A percentile compares a stretch with the other conserved stretches of the same genome.
Conservation (phyloP, 2,888 invertebrate genomes). For the Lucinisca nassula region DNA sequence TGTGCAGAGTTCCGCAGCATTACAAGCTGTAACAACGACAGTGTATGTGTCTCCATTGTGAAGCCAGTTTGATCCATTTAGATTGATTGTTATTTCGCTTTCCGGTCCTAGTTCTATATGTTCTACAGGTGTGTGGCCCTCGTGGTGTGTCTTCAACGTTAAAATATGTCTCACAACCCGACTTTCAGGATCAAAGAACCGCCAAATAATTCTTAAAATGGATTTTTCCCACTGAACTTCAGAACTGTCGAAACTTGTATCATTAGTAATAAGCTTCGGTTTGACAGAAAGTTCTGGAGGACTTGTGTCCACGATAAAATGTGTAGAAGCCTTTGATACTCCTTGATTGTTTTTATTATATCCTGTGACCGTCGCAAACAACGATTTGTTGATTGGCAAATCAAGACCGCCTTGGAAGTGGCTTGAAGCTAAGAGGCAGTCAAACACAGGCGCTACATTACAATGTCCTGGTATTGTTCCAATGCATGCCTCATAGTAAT, state of each 20-base stretch:
- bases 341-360: constrained; percentile 21
- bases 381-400: constrained; percentile 31
- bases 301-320: constrained; percentile 21
- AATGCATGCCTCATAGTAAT: constrained; percentile 66
- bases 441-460: constrained; percentile 46
- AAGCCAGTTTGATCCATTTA: constrained; percentile 47
- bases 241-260: background rate
- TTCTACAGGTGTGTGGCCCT: constrained; percentile 57
- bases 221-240: constrained; percentile 60
- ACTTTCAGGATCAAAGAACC: constrained; percentile 60
- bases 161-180: constrained; percentile 54
- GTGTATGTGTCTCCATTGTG: constrained; percentile 61
- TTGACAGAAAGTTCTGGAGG: constrained; percentile 8
- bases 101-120: constrained; percentile 47
- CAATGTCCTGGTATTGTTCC: constrained; percentile 50
- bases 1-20: constrained; percentile 66
- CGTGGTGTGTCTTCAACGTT: constrained; percentile 45
- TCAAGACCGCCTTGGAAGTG: constrained; percentile 44
- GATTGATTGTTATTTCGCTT: constrained; percentile 37
- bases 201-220: constrained; percentile 39
- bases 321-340: constrained; percentile 28
- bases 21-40: constrained; percentile 65
- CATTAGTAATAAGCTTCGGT: constrained; percentile 4
- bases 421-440: constrained; percentile 47
- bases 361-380: constrained; percentile 41